These are phyloP conservation scores for Drosophila subpulchrella DNA, from an alignment of 1,140 invertebrate genomes.

Conservation along the genomic window DNA sequence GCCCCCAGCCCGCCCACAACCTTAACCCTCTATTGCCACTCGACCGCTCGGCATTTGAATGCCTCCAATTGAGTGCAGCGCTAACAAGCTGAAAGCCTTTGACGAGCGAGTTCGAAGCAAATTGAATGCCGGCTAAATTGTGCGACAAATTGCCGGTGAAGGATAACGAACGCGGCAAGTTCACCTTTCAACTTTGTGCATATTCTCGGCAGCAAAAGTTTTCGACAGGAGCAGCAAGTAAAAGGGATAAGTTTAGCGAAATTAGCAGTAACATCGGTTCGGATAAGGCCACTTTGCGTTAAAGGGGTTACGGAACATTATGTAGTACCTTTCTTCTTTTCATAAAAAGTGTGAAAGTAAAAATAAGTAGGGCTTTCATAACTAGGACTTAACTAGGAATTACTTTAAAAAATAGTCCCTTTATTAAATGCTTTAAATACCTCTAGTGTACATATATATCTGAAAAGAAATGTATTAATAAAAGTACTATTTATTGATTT, in stretches of 20 bases:
- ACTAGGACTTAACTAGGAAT: too few species aligned
- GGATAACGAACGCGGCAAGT: slow-evolving; percentile 2
- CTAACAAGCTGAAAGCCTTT: slow-evolving; percentile 28
- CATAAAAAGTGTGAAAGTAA: too few species aligned
- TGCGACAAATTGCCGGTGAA: slow-evolving; percentile 44
- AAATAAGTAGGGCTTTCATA: too few species aligned
- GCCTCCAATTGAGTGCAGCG: slow-evolving; percentile 19
- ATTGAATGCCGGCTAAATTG: slow-evolving; percentile 55
- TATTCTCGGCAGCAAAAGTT: slow-evolving; percentile 27
- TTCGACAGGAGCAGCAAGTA: slow-evolving; percentile 4
- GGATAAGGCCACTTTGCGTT: slow-evolving; percentile 8
- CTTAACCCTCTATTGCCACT: slow-evolving; percentile 14
- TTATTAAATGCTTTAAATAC: too few species aligned
- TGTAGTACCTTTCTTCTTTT: too few species aligned
- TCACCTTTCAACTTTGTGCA: slow-evolving; percentile 39
- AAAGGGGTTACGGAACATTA: too few species aligned
- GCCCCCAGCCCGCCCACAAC: not conserved
- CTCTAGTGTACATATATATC: too few species aligned
- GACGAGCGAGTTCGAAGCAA: slow-evolving; percentile 28
- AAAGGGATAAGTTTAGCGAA: slow-evolving; percentile 14
- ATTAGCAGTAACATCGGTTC: slow-evolving; percentile 5
- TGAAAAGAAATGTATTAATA: too few species aligned
- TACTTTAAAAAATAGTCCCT: too few species aligned
- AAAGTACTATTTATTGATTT: too few species aligned
- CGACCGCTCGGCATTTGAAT: slow-evolving; percentile 22